Base-by-base conservation (phyloP, 2,888 invertebrate genomes). In the Netelia melanura region DNA sequence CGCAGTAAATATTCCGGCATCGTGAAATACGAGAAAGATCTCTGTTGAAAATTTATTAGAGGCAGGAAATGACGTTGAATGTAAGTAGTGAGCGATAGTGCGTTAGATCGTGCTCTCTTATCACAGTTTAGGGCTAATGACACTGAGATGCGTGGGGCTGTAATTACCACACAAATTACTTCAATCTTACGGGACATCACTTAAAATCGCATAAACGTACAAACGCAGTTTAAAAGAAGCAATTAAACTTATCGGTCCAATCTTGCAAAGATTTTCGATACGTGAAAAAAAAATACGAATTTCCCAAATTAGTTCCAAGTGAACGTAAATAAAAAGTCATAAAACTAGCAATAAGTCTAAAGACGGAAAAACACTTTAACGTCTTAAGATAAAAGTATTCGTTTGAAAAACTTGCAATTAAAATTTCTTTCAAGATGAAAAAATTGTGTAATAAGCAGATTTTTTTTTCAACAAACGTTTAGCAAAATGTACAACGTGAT, bases 111-210 rank as follows among this genome's bases (percentile, higher is more conserved):
- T 58, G 64, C 70, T 65, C 10, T 43, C 74, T 72, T 84, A 81
- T 81, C 80, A 48, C 48, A 62, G 30, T 38, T 17, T 64, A 76
- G 76, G 80, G 71, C 80, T 76, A 81, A 84, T 81, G 81, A 72
- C 67, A 67, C 72, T 21, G 21, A 72, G 43, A 75, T 56, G 56
- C 44, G 64, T 30, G 14, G 17, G 56, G 56, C 52, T 1, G 48
- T 61, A 75, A 83, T 75, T 83, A 44, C 30, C 25, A 65, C 70
- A 65, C 68, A 62, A 75, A 79, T 79, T 56, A 38, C 68, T 74
- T 58, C 14, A 75, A 56, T 2, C 48, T 48, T 14, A 48, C 3
- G 2, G 48, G 14, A 3, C 48, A 48, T 14, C 11, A 48, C 10
- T 75, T 25, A 9, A 17, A 65, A 25, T 52, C 17, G 11, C 14